These are phyloP conservation scores for Cyrtorhinus lividipennis DNA, from an alignment of 1,140 invertebrate species.

Conservation along the genomic window DNA sequence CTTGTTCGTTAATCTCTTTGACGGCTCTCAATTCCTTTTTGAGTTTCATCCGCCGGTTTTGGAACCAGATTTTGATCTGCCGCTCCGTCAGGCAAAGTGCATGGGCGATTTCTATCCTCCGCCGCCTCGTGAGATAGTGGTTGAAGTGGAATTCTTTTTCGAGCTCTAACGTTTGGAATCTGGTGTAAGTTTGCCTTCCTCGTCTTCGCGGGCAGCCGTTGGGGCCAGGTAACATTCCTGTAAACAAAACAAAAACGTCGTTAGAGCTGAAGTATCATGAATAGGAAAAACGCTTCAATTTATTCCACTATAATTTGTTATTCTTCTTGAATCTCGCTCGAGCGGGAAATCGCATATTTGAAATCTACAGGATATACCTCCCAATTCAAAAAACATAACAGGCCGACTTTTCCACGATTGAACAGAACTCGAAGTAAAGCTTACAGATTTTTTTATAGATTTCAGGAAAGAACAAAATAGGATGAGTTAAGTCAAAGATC, in stretches of 20 bases:
- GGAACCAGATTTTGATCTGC: slow-evolving; percentile 97
- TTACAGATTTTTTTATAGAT: too few relatives aligned
- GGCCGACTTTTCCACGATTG: too few relatives aligned
- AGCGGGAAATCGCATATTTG: too few relatives aligned
- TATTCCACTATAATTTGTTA: too few relatives aligned
- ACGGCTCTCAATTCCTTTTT: slow-evolving; percentile 89
- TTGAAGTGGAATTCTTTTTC: slow-evolving; percentile 99
- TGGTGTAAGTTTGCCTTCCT: slow-evolving; percentile 90
- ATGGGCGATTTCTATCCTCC: slow-evolving; percentile 94
- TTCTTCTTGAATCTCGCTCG: too few relatives aligned
- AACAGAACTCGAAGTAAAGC: too few relatives aligned
- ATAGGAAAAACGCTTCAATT: too few relatives aligned
- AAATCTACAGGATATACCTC: too few relatives aligned
- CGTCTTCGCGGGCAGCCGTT: slow-evolving; percentile 87
- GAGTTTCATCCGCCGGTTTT: slow-evolving; percentile 94
- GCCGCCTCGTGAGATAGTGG: slow-evolving; percentile 85
- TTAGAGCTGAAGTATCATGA: too few relatives aligned
- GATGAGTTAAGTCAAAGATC: too few relatives aligned
- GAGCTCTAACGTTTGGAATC: slow-evolving; percentile 83
- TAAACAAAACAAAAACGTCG: slow-evolving; percentile 14
- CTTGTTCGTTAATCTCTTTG: slow-evolving; percentile 90
- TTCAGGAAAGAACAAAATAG: too few relatives aligned
- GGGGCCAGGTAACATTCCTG: slow-evolving; percentile 59
- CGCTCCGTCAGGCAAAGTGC: slow-evolving; percentile 89
- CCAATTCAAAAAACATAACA: too few relatives aligned